Evolutionary conservation across 2,797 vertebrate genomes (phyloP), one percentile per base, ranked within the genome.

Genomic region (Lacerta bilineata): DNA sequence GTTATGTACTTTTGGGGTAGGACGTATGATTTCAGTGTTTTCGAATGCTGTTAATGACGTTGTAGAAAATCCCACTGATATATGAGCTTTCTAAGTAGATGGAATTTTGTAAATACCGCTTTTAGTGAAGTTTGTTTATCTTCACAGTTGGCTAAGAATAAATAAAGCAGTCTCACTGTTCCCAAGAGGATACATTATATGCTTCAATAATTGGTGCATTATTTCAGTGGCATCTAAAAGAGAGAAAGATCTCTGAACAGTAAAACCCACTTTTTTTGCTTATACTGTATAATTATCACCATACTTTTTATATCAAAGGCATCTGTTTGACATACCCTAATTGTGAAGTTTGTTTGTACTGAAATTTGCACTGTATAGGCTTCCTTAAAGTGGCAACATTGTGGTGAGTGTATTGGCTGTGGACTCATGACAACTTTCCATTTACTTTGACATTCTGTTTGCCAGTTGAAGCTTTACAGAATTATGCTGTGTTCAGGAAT

Each of bases 51-150:
- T 46, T 72, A 61, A 72, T 18, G 27, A 10, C 9, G 23, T 11
- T 55, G 71, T 85, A 75, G 4, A 36, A 46, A 80, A 61, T 72
- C 10, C 39, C 75, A 84, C 13, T 79, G 82, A 84, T 71, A 69
- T n/a, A 46, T 82, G 72, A 85, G 18, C 55, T 93, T 84, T 91
- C 86, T 27, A 36, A 41, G 91, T 87, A 91, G 93, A 95, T 88
- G 93, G 91, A 78, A 66, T 94, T 95, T 92, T 90, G 85, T 93
- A 95, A 94, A 92, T 92, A 93, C 80, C 0, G 7, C 89, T 94
- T 92, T 96, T 83, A 82, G 94, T 93, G 87, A 96, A 95, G 94
- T 96, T 96, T 96, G 95, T 97, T 97, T 96, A 93, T 95, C 92
- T 95, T 95, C 7, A 10, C 94, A 96, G 94, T 96, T 96, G 92